phyloP scores from a whole-genome alignment of 2,888 invertebrate species.

The Nephrotoma flavescens region DNA sequence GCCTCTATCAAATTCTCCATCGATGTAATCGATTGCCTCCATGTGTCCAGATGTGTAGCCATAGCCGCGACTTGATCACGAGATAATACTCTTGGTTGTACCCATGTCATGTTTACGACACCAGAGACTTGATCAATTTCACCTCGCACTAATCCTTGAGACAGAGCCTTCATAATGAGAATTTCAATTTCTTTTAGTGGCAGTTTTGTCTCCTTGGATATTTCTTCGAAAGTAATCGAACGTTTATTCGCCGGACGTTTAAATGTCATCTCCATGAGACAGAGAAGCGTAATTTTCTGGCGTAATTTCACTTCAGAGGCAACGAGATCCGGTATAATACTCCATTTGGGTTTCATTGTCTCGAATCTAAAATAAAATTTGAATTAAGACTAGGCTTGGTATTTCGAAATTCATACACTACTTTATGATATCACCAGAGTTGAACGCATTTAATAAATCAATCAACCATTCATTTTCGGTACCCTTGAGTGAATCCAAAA shows the following conservation, averaged over 20 bases:
- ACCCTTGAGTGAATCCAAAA: constrained; percentile 67
- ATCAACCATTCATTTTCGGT: constrained; percentile 79
- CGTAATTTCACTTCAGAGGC: constrained; percentile 67
- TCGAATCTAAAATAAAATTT: constrained; percentile 37
- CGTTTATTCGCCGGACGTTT: constrained; percentile 78
- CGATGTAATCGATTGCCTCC: constrained; percentile 31
- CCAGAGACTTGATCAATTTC: constrained; percentile 81
- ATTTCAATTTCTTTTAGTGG: constrained; percentile 81
- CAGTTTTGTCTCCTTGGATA: constrained; percentile 71
- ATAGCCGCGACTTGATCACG: constrained; percentile 29
- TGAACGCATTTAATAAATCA: constrained; percentile 74
- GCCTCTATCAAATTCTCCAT: constrained; percentile 33
- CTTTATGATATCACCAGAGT: constrained; percentile 64
- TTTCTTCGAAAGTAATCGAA: constrained; percentile 79
- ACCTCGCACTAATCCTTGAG: constrained; percentile 84
- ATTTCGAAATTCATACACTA: constrained; percentile 22
- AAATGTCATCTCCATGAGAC: constrained; percentile 99
- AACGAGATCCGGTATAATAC: constrained; percentile 65
- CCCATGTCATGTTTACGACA: constrained; percentile 59
- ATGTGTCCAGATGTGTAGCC: constrained; percentile 29
- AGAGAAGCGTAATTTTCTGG: constrained; percentile 88
- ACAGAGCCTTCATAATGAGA: constrained; percentile 93
- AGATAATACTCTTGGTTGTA: constrained; percentile 63
- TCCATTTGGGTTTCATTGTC: constrained; percentile 57
- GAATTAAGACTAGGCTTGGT: not conserved